Evolutionary conservation across 2,888 invertebrate species (phyloP).

Genomic region (Tipula confusa): DNA sequence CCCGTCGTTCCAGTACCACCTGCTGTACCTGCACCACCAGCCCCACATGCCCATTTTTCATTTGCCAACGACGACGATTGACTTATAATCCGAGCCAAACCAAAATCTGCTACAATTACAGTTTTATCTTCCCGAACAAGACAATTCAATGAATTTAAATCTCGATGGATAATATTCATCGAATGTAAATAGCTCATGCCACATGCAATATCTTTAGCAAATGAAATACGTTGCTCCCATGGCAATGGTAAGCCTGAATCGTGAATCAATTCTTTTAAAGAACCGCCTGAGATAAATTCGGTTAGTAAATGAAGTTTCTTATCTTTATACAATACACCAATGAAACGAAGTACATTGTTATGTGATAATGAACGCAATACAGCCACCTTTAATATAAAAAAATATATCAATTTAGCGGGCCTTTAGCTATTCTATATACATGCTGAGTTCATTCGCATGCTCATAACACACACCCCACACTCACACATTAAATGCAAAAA

Average conservation of each 20-base stretch:
- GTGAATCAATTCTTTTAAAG: slow-evolving; percentile 78
- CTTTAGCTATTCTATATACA: not conserved
- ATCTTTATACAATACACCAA: slow-evolving; percentile 90
- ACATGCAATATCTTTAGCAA: slow-evolving; percentile 87
- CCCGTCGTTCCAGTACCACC: slow-evolving; percentile 49
- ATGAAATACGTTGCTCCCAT: slow-evolving; percentile 76
- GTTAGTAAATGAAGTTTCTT: slow-evolving; percentile 87
- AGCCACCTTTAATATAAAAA: slow-evolving; percentile 56
- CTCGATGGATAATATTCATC: slow-evolving; percentile 90
- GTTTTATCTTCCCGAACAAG: slow-evolving; percentile 84
- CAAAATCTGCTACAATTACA: slow-evolving; percentile 94
- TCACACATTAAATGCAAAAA: not conserved
- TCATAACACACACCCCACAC: not conserved
- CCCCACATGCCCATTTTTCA: slow-evolving; percentile 45
- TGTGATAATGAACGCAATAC: slow-evolving; percentile 84
- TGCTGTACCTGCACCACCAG: slow-evolving; percentile 42
- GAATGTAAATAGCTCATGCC: slow-evolving; percentile 94
- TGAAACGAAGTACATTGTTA: slow-evolving; percentile 84
- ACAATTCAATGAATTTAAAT: slow-evolving; percentile 94
- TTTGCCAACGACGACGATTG: slow-evolving; percentile 48
- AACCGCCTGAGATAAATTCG: slow-evolving; percentile 89
- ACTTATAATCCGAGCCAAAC: slow-evolving; percentile 75
- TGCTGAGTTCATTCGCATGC: not conserved
- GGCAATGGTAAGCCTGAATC: slow-evolving; percentile 63
- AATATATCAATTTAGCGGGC: not conserved